Percentiles rank a stretch among this genome's conserved stretches.
These are phyloP conservation scores for Parotia lawesii DNA, from an alignment of 2,113 vertebrate species.

Conservation along the genomic window DNA sequence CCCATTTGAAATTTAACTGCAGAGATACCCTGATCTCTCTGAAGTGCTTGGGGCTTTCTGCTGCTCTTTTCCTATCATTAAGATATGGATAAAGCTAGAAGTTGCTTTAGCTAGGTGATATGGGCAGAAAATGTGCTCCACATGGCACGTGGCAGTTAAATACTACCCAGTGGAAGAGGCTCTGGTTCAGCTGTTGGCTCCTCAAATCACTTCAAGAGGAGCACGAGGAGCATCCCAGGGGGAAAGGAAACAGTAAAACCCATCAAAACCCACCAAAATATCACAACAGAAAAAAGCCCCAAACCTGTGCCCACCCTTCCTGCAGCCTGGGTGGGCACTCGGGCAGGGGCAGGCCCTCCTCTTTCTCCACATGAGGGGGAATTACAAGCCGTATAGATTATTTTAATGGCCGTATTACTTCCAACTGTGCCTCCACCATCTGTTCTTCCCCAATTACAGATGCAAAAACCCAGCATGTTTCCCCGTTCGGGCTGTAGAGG, in stretches of 20 bases:
- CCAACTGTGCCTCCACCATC: constrained; percentile 72
- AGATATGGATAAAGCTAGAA: neutral
- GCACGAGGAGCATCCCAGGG: neutral
- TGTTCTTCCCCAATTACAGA: constrained; percentile 77
- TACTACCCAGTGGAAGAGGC: neutral
- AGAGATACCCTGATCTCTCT: neutral
- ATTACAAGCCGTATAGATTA: constrained; percentile 75
- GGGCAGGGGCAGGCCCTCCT: neutral
- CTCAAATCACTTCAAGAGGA: neutral
- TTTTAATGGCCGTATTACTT: constrained; percentile 76
- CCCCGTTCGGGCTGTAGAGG: constrained; percentile 73
- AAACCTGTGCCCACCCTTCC: neutral
- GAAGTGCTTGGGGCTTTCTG: neutral
- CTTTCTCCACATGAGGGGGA: constrained; percentile 43
- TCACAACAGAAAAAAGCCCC: neutral
- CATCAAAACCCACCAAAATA: neutral
- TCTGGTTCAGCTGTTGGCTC: neutral
- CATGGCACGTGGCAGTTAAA: fast-evolving
- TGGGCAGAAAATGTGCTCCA: neutral
- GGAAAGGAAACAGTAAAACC: neutral
- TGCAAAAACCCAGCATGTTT: constrained; percentile 76
- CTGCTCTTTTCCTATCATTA: neutral
- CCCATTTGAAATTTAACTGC: neutral
- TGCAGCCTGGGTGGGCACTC: neutral
- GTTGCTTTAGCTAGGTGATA: neutral